These are phyloP conservation scores for Orchesellides sinensis DNA, from an alignment of 2,888 invertebrate species.

Conservation along the genomic window DNA sequence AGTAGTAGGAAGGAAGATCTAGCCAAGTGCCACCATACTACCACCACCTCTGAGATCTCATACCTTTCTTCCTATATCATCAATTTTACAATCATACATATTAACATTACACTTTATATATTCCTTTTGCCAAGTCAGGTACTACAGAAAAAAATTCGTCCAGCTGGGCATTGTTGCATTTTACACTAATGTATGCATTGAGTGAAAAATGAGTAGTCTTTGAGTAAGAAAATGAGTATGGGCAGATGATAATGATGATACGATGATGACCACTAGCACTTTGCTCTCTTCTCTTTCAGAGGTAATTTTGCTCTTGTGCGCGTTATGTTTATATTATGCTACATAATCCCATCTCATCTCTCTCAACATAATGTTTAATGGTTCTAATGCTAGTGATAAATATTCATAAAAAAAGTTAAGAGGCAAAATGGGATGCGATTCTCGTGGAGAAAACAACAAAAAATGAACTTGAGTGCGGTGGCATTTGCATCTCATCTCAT, in stretches of 20 bases:
- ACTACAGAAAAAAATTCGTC: constrained; percentile 12
- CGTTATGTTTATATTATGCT: constrained; percentile 47
- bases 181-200: constrained; percentile 18
- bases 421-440: constrained; percentile 45
- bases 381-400: constrained; percentile 23
- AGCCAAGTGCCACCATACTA: not conserved
- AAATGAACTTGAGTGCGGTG: constrained; percentile 23
- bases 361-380: not conserved
- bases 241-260: constrained; percentile 21
- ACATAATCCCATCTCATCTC: not conserved
- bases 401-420: constrained; percentile 47
- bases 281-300: too few species aligned
- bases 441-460: not conserved
- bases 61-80: constrained; percentile 2
- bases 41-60: constrained; percentile 33
- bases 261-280: too few species aligned
- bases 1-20: not conserved
- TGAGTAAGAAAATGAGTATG: constrained; percentile 16
- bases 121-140: constrained; percentile 38
- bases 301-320: constrained; percentile 36
- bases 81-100: constrained; percentile 43
- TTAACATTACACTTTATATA: constrained; percentile 43
- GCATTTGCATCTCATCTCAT: constrained; percentile 63
- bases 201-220: not conserved
- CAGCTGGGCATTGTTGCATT: constrained; percentile 49